Evolutionary conservation across 2,113 vertebrate genomes (phyloP), one percentile per base, ranked within the genome.

Genomic region (Hippolais icterina): DNA sequence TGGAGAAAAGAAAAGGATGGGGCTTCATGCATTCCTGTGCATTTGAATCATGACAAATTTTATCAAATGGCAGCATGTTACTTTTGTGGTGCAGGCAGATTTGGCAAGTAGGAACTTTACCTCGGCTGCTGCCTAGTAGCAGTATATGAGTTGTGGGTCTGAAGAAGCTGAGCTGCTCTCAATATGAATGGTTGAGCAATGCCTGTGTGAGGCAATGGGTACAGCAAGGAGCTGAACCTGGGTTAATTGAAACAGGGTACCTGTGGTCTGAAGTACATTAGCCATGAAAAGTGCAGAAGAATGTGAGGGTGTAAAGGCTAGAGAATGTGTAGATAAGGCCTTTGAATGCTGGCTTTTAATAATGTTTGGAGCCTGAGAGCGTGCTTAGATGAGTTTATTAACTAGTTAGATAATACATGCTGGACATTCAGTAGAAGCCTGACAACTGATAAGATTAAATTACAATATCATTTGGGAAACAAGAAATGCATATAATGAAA

Each of bases 131-230:
- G 21, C 42, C 21, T 70, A 29, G 27, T 12, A 50, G 21, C 3
- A 5, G 20, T 18, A 22, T 4, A 3, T 24, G 42, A 74, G 47
- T 15, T 0, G 0, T 37, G 19, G 21, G 16, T 57, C 54, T 78
- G 60, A 57, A 61, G 81, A 88, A 66, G 22, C 24, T 59, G 60
- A 78, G n/a, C 39, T 78, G 56, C 28, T 59, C 17, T 88, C 0
- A 0, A 3, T 78, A 11, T 20, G 47, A 53, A 17, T 77, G 63
- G 52, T 5, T 86, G 47, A 69, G 20, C 11, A 22, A 61, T 53
- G 28, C 6, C 11, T 75, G 25, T 37, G 17, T 57, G 37, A 88
- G 21, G 50, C 74, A 78, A 20, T 14, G 27, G 35, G 28, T 85
- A 28, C 29, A 54, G 24, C 17, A 46, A 65, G 47, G 47, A 79